Evolutionary conservation across 2,797 vertebrate species (phyloP).

Genomic region (Scolopax bukidnonensis): DNA sequence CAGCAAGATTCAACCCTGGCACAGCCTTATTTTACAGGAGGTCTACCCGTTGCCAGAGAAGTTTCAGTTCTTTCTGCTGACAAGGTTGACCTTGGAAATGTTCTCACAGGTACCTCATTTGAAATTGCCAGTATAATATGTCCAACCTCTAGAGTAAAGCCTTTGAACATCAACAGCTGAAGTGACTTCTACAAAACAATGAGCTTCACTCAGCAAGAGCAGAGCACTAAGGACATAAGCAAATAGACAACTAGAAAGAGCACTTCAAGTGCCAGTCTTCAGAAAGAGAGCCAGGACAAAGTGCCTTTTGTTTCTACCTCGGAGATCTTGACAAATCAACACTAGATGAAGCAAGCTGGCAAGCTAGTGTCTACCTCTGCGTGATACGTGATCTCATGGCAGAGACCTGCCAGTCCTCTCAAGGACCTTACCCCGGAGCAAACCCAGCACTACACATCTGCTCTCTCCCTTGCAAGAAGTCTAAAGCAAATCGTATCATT

Average conservation of each 20-base stretch:
- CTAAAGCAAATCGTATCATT: neutral
- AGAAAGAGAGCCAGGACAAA: neutral
- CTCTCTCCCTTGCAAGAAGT: neutral
- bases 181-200: neutral
- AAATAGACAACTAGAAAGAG: neutral
- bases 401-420: neutral
- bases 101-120: neutral
- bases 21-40: neutral
- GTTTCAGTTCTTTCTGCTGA: neutral
- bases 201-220: neutral
- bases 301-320: conserved; percentile 32
- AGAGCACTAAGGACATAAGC: neutral
- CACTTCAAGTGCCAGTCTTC: neutral
- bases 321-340: conserved; percentile 20
- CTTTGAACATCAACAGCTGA: neutral
- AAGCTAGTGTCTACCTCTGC: neutral
- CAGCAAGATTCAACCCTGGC: neutral
- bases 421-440: neutral
- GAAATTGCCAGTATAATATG: neutral
- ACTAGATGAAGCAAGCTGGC: conserved; percentile 18
- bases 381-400: neutral
- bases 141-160: neutral
- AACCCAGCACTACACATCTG: neutral
- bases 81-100: neutral
- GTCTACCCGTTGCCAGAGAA: neutral